Evolutionary conservation across 1,140 invertebrate species (phyloP), one percentile per base, ranked within the genome.

Genomic region (Drosophila prosaltans): DNA sequence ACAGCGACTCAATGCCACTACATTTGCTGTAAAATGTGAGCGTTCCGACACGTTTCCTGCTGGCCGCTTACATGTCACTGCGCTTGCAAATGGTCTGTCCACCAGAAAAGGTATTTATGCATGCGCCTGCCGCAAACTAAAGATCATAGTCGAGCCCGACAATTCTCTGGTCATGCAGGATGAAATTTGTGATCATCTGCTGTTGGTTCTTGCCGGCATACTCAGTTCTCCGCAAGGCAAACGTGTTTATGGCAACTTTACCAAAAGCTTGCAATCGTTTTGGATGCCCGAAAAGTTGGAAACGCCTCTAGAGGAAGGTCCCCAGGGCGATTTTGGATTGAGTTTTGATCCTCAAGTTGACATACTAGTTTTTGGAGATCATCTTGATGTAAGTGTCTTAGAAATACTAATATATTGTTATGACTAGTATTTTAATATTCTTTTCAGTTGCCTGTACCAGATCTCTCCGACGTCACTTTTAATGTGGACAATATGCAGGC

Each of bases 141-240:
- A 91, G 63, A 91, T 92, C 5, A 90, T 92, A 9, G 80, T 92
- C 21, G 91, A 92, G 62, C 78, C 91, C 0, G 91, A 92, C 48
- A 92, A 92, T 30, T 92, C 91, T 1, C 66, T 92, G 11, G 90
- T 85, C 6, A 90, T 92, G 89, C 85, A 92, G 70, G 81, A 92
- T 32, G 91, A 92, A 57, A 90, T 92, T n/a, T 92, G 91, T 67
- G 91, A 92, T 59, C 91, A 92, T 71, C 41, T 92, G 48, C 48
- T 92, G 32, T 63, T 92, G 10, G 77, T 92, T 3, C 45, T 92
- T 1, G 91, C 91, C 0, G 91, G 78, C 1, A 84, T 92, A 21
- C 64, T 92, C 0, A 92, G 86, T 55, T 84, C 81, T 1, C 91
- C 84, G 0, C 77, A 88, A 5, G 82, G 82, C 11, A 86, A 91